These are phyloP conservation scores for Grammomys dolichurus DNA, from an alignment of 2,113 vertebrate genomes.

Conservation along the genomic window DNA sequence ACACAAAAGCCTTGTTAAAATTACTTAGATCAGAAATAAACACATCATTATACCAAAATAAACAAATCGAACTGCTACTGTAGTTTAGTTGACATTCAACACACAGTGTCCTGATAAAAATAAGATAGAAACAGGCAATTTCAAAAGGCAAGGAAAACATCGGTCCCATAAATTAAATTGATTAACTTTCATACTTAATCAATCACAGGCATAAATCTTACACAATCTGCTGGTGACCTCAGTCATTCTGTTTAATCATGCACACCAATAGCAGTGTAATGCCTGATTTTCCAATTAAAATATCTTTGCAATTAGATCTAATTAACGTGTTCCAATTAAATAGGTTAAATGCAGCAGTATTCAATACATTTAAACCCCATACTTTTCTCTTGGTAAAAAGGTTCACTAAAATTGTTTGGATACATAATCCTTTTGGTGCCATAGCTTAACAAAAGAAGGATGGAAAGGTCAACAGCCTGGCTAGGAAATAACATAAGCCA, in stretches of 20 bases:
- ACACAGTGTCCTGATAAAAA: conserved; percentile 76
- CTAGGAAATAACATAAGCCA: conserved; percentile 57
- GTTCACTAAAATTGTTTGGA: conserved; percentile 78
- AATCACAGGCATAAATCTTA: conserved; percentile 78
- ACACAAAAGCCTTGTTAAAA: conserved; percentile 78
- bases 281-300: conserved; percentile 81
- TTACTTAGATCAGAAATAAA: conserved; percentile 77
- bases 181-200: conserved; percentile 84
- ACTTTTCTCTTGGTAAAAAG: conserved; percentile 66
- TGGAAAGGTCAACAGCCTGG: conserved; percentile 67
- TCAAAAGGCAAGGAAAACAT: conserved; percentile 81
- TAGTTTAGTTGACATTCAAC: conserved; percentile 75
- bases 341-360: conserved; percentile 73
- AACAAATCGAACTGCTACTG: conserved; percentile 80
- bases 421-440: conserved; percentile 74
- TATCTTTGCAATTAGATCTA: conserved; percentile 80
- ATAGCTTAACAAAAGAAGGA: conserved; percentile 55
- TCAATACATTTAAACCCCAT: conserved; percentile 65
- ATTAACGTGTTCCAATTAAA: conserved; percentile 78
- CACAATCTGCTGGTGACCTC: conserved; percentile 80
- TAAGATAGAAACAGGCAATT: conserved; percentile 77
- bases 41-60: conserved; percentile 82
- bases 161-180: conserved; percentile 82
- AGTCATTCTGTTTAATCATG: conserved; percentile 78
- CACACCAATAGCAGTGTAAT: conserved; percentile 65